Evolutionary conservation across 2,113 vertebrate genomes (phyloP).

Genomic region (Benitochromis conjunctus): DNA sequence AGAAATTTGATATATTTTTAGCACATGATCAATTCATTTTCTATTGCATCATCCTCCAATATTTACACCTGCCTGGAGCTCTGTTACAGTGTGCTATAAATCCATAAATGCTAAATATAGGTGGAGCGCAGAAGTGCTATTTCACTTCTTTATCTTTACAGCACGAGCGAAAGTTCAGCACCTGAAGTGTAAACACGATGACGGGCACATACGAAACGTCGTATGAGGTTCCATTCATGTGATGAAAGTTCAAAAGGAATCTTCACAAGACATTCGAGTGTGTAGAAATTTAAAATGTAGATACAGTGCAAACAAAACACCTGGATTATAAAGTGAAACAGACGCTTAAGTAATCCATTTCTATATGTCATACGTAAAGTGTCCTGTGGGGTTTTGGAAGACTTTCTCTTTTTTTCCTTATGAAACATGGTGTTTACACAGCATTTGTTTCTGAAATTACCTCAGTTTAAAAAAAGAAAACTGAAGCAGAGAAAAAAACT

Average conservation of each 20-base stretch:
- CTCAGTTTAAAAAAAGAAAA: constrained; percentile 8
- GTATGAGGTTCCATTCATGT: neutral
- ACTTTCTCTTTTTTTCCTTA: neutral
- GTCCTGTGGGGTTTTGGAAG: neutral
- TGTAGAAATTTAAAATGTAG: neutral
- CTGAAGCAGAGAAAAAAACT: neutral
- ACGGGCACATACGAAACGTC: neutral
- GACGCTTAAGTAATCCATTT: neutral
- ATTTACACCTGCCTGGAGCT: neutral
- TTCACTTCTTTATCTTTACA: neutral
- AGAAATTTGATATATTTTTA: neutral
- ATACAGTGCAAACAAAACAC: neutral
- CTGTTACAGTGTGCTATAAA: neutral
- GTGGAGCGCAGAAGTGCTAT: accelerated
- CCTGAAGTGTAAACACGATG: neutral
- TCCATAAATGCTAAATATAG: neutral
- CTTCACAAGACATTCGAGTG: neutral
- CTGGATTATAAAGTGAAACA: neutral
- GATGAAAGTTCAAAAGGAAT: neutral
- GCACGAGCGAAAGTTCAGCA: neutral
- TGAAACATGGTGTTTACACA: neutral
- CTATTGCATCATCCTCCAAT: neutral
- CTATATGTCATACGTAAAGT: neutral
- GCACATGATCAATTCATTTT: neutral
- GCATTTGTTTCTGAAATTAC: neutral